Conservation (phyloP, 2,888 invertebrate genomes). For the Chrysotoxum bicinctum region DNA sequence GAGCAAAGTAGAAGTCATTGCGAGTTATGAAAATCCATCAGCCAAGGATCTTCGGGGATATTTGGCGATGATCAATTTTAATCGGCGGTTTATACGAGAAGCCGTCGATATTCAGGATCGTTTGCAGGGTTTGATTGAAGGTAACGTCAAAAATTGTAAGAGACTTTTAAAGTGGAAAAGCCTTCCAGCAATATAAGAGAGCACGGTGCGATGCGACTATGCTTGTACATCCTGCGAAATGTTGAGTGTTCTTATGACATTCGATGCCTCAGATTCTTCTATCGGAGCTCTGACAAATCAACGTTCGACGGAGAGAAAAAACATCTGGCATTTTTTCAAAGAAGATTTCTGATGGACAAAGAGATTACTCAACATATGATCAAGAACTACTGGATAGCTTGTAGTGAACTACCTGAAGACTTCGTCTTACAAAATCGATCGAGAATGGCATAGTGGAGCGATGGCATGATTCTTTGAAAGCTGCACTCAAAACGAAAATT, state of each 20-base stretch:
- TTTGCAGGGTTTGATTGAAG: no score
- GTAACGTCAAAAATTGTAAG: no score
- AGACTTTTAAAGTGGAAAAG: no score
- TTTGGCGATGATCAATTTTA: no score
- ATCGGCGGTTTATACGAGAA: no score
- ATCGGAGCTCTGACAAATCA: background rate
- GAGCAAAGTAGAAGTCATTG: background rate
- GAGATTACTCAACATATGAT: background rate
- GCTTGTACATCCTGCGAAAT: background rate
- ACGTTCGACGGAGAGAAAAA: background rate
- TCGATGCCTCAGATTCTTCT: background rate
- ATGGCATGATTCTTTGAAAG: slow-evolving; percentile 67
- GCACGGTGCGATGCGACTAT: background rate
- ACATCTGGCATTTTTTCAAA: background rate
- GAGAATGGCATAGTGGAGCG: slow-evolving; percentile 70
- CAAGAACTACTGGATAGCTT: background rate
- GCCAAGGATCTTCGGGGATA: background rate
- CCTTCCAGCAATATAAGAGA: background rate
- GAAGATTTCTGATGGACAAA: background rate
- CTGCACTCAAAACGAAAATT: slow-evolving; percentile 49
- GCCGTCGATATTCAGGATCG: no score
- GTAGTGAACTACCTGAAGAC: slow-evolving; percentile 55
- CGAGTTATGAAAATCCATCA: background rate
- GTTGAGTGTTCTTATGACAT: background rate
- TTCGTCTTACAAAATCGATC: slow-evolving; percentile 66